phyloP scores from a whole-genome alignment of 2,113 vertebrate species.

The Tapirus terrestris region DNA sequence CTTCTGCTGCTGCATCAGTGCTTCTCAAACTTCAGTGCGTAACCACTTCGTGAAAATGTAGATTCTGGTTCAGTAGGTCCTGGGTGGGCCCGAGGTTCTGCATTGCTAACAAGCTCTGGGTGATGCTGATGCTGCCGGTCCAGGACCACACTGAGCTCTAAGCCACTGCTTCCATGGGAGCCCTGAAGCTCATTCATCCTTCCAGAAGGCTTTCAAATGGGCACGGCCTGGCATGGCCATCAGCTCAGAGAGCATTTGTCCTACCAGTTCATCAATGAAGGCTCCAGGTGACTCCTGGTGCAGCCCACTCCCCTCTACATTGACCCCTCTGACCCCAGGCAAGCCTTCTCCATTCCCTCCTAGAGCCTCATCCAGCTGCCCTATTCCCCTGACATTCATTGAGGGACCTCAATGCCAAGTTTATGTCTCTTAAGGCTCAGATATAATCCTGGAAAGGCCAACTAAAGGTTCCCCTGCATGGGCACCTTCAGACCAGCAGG shows the following conservation, averaged over 20 bases:
- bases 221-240: background rate
- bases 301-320: background rate
- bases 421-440: background rate
- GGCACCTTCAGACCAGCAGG: background rate
- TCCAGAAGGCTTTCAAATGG: background rate
- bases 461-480: background rate
- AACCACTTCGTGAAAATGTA: background rate
- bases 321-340: background rate
- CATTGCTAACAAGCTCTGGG: background rate
- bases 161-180: background rate
- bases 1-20: background rate
- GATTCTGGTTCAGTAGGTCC: background rate
- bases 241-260: background rate
- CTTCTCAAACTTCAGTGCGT: background rate
- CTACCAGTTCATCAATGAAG: background rate
- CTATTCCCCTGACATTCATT: background rate
- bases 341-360: background rate
- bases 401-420: background rate
- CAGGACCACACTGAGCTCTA: background rate
- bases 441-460: background rate
- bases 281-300: background rate
- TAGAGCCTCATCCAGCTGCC: background rate
- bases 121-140: rapidly evolving
- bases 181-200: background rate
- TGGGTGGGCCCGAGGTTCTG: background rate